Conservation (phyloP, 2,888 invertebrate species). For the Caenorhabditis japonica region DNA sequence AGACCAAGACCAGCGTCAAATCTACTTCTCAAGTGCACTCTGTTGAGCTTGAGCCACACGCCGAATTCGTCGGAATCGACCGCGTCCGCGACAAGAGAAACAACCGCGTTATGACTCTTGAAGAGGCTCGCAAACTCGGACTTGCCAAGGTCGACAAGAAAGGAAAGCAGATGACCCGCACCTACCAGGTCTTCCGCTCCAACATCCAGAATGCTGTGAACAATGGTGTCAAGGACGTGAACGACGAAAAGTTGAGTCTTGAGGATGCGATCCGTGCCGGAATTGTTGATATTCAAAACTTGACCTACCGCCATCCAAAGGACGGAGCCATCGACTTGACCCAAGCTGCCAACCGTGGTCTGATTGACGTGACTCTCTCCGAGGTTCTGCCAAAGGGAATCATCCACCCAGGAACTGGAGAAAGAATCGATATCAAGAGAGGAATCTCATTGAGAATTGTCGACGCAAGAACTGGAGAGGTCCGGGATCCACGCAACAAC, state of each 20-base stretch:
- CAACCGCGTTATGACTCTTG: slow-evolving; percentile 73
- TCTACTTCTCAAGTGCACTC: slow-evolving; percentile 77
- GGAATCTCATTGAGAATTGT: slow-evolving; percentile 88
- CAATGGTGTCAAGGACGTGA: slow-evolving; percentile 83
- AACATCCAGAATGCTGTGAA: slow-evolving; percentile 82
- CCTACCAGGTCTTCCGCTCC: slow-evolving; percentile 77
- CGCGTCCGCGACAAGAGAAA: slow-evolving; percentile 75
- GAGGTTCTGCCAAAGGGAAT: slow-evolving; percentile 77
- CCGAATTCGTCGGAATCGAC: slow-evolving; percentile 77
- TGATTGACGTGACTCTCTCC: slow-evolving; percentile 76
- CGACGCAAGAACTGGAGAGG: slow-evolving; percentile 86
- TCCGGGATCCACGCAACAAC: slow-evolving; percentile 82
- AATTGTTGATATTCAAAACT: slow-evolving; percentile 82
- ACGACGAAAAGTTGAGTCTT: slow-evolving; percentile 85
- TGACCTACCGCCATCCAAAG: slow-evolving; percentile 71
- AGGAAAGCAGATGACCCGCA: slow-evolving; percentile 76
- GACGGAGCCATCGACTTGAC: slow-evolving; percentile 66
- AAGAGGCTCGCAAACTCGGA: slow-evolving; percentile 77
- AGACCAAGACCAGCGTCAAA: slow-evolving; percentile 77
- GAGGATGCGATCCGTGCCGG: slow-evolving; percentile 88
- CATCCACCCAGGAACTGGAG: slow-evolving; percentile 75
- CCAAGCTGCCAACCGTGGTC: slow-evolving; percentile 76
- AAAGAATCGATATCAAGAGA: slow-evolving; percentile 73
- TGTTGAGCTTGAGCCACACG: slow-evolving; percentile 77
- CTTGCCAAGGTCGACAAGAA: slow-evolving; percentile 77